Evolutionary conservation across 2,888 invertebrate genomes (phyloP).

Genomic region (Drosophila buzzatii): DNA sequence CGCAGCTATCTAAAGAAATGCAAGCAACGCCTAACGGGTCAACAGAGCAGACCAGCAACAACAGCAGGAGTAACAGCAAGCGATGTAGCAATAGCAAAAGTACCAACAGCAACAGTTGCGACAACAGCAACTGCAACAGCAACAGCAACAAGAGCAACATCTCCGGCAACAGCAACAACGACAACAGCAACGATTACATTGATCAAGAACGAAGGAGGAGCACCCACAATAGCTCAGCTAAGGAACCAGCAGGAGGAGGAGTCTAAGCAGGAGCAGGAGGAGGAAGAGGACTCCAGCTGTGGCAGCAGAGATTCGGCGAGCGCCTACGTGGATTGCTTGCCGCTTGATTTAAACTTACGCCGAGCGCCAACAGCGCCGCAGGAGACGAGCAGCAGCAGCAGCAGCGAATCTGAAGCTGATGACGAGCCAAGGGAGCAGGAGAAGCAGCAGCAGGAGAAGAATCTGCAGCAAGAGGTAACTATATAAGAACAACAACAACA

Average conservation of each 20-base stretch:
- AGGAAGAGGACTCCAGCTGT: conserved; percentile 52
- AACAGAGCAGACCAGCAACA: conserved; percentile 64
- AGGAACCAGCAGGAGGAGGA: neutral
- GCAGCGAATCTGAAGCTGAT: conserved; percentile 3
- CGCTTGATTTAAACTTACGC: conserved; percentile 61
- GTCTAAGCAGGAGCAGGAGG: conserved; percentile 14
- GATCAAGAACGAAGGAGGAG: conserved; percentile 44
- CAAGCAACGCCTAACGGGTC: conserved; percentile 85
- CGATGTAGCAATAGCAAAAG: conserved; percentile 12
- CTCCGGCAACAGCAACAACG: conserved; percentile 39
- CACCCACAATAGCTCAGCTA: conserved; percentile 33
- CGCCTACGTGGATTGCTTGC: conserved; percentile 60
- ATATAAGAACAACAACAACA: neutral
- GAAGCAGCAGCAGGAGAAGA: neutral
- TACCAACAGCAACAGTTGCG: conserved; percentile 9
- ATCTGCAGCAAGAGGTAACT: conserved; percentile 2
- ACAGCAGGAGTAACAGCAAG: conserved; percentile 16
- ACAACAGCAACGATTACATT: conserved; percentile 43
- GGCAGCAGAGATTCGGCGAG: conserved; percentile 54
- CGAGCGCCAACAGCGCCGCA: conserved; percentile 57
- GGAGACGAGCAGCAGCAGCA: conserved; percentile 44
- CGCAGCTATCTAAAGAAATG: conserved; percentile 85
- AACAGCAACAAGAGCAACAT: conserved; percentile 33
- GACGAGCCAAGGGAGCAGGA: too few relatives aligned
- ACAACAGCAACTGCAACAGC: conserved; percentile 34